These are phyloP conservation scores for Mythimna ferrago DNA, from an alignment of 2,888 invertebrate species.

Conservation along the genomic window DNA sequence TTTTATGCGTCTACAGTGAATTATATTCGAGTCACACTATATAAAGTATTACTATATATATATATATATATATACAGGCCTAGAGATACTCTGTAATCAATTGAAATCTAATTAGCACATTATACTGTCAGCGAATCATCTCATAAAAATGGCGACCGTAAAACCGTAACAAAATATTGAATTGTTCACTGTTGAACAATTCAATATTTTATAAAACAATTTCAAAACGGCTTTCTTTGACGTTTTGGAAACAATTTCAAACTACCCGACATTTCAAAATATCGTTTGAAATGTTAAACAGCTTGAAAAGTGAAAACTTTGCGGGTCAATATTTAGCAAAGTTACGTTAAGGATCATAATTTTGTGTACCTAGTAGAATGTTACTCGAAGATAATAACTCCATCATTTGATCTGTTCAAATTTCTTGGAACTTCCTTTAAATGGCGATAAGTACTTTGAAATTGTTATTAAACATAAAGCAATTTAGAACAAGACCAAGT, in stretches of 20 bases:
- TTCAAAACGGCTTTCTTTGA: constrained; percentile 27
- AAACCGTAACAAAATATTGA: no score
- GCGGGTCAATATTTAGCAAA: constrained; percentile 60
- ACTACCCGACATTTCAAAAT: constrained; percentile 51
- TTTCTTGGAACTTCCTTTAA: constrained; percentile 55
- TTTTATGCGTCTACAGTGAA: no score
- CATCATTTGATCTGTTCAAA: constrained; percentile 62
- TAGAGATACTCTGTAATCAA: no score
- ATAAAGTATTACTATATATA: no score
- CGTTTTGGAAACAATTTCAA: constrained; percentile 28
- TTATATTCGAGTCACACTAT: no score
- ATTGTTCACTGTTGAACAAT: neutral
- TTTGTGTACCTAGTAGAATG: constrained; percentile 45
- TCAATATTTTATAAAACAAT: constrained; percentile 20
- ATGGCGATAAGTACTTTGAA: constrained; percentile 37
- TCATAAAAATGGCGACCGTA: neutral
- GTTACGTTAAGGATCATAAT: constrained; percentile 55
- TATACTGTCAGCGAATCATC: neutral
- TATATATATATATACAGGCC: no score
- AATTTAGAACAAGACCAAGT: constrained; percentile 16
- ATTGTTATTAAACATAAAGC: constrained; percentile 31
- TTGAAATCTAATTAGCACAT: neutral
- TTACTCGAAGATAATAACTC: constrained; percentile 53
- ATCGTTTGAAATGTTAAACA: constrained; percentile 59
- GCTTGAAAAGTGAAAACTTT: constrained; percentile 46